Conservation (phyloP, 2,113 vertebrate genomes). For the Polypterus bichir region DNA sequence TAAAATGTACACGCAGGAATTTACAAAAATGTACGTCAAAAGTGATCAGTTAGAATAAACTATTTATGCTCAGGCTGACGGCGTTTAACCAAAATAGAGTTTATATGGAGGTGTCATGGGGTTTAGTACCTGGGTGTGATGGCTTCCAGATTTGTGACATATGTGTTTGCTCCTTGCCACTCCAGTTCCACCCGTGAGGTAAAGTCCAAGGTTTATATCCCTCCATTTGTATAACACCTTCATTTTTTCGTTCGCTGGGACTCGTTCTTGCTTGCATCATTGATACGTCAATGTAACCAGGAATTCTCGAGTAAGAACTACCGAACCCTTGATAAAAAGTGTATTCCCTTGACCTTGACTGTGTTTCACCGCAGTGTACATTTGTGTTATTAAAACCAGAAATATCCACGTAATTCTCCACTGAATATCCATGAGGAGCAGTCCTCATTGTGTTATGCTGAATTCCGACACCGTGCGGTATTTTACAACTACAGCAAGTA, state of each 20-base stretch:
- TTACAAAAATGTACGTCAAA: too few species aligned
- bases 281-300: conserved; percentile 62
- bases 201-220: conserved; percentile 70
- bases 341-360: conserved; percentile 57
- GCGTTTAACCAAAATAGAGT: too few species aligned
- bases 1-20: too few species aligned
- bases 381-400: conserved; percentile 54
- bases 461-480: conserved; percentile 60
- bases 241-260: conserved; percentile 58
- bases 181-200: conserved; percentile 70
- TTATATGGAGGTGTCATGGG: too few species aligned
- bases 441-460: conserved; percentile 62
- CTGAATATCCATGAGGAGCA: conserved; percentile 55
- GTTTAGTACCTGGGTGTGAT: conserved; percentile 60
- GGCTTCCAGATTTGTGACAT: conserved; percentile 72
- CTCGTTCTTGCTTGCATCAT: conserved; percentile 28
- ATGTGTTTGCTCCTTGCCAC: conserved; percentile 67
- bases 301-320: conserved; percentile 60
- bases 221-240: conserved; percentile 64
- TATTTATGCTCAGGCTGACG: too few species aligned
- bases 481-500: conserved; percentile 70
- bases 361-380: conserved; percentile 53
- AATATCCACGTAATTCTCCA: conserved; percentile 70
- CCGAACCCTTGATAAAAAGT: conserved; percentile 67
- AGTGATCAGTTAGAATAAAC: too few species aligned